Percentiles rank a stretch among this genome's conserved stretches.
phyloP scores from a whole-genome alignment of 1,140 invertebrate genomes.

The Capitella teleta region DNA sequence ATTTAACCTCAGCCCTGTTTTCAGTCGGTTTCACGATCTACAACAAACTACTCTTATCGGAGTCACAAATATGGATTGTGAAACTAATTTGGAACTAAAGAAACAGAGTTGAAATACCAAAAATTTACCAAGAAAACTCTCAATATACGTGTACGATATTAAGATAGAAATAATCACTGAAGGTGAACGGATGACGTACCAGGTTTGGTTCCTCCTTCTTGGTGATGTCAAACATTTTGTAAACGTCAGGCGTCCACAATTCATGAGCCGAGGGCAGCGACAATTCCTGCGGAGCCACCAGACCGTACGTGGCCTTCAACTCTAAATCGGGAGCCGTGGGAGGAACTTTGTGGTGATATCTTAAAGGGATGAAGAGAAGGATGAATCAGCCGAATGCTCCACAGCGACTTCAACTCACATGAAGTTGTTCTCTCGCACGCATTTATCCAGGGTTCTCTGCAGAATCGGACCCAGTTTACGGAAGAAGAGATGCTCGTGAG shows the following conservation, averaged over 20 bases:
- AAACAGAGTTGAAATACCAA: too few species aligned
- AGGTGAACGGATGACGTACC: too few species aligned
- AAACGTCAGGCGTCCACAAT: constrained; percentile 51
- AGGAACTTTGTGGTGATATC: constrained; percentile 53
- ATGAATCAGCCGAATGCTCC: background rate
- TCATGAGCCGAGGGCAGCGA: constrained; percentile 46
- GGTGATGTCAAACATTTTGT: constrained; percentile 48
- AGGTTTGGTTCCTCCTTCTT: too few species aligned
- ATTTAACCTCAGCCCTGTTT: too few species aligned
- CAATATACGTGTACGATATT: too few species aligned
- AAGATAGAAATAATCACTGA: too few species aligned
- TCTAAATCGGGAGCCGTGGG: constrained; percentile 52
- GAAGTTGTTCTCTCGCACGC: constrained; percentile 60
- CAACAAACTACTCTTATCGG: too few species aligned
- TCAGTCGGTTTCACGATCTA: too few species aligned
- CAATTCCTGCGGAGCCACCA: constrained; percentile 56
- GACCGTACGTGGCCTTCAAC: constrained; percentile 56
- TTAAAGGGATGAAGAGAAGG: background rate
- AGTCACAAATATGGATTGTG: too few species aligned
- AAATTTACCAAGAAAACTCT: too few species aligned
- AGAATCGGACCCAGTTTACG: constrained; percentile 51
- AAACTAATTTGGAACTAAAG: too few species aligned
- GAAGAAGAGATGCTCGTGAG: constrained; percentile 58
- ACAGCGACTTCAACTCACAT: constrained; percentile 46
- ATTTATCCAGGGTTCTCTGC: constrained; percentile 56